Conservation (phyloP, 2,888 invertebrate genomes). For the Brachypterus glaber region DNA sequence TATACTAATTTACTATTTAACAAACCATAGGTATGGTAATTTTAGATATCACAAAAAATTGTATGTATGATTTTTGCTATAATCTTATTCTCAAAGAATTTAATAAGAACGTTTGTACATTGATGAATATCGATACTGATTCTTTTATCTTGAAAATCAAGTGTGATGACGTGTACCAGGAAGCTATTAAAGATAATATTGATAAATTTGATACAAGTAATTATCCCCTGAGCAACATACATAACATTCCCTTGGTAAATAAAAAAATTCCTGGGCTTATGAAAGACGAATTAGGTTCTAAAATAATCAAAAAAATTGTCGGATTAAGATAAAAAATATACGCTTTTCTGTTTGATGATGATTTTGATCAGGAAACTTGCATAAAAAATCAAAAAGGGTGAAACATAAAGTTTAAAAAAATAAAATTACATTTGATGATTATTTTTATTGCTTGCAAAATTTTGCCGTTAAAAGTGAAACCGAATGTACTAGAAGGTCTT, state of each 20-base stretch:
- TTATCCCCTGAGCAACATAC: slow-evolving; percentile 20
- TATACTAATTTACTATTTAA: slow-evolving; percentile 15
- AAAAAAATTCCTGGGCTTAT: no score
- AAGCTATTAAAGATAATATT: slow-evolving; percentile 13
- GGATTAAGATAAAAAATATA: no score
- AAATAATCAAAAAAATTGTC: no score
- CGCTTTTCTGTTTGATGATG: no score
- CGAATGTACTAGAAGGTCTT: no score
- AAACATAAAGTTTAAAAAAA: no score
- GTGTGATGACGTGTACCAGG: slow-evolving; percentile 29
- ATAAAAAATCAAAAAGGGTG: no score
- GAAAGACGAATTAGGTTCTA: no score
- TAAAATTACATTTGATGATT: no score
- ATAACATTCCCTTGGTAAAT: slow-evolving; percentile 13
- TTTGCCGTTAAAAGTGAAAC: no score
- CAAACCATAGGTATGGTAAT: slow-evolving; percentile 20
- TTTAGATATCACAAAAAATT: slow-evolving; percentile 19
- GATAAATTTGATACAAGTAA: slow-evolving; percentile 27
- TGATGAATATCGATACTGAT: slow-evolving; percentile 14
- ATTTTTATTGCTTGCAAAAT: no score
- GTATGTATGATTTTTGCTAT: slow-evolving; percentile 19
- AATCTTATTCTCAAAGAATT: slow-evolving; percentile 15
- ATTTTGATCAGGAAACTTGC: no score
- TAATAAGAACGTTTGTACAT: slow-evolving; percentile 9
- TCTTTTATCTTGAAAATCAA: slow-evolving; percentile 19